A percentile compares a stretch with the other conserved stretches of the same genome.
Evolutionary conservation across 1,140 invertebrate genomes (phyloP).

Genomic region (Anastrepha ludens): DNA sequence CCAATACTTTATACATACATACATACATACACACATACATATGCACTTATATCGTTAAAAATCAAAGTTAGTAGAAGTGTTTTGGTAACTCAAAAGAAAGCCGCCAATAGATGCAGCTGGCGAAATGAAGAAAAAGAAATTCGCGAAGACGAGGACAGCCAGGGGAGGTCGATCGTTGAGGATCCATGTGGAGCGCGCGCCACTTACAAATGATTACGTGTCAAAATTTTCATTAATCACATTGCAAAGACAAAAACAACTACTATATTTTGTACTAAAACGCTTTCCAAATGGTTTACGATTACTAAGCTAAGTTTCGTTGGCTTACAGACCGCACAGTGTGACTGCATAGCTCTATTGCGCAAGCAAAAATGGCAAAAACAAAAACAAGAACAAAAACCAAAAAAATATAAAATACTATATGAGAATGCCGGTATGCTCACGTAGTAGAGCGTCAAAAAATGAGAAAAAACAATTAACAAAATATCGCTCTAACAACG

Average conservation of each 20-base stretch:
- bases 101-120: background rate
- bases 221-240: constrained; percentile 35
- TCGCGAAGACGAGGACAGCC: too few relatives aligned
- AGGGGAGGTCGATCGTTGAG: background rate
- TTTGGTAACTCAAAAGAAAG: background rate
- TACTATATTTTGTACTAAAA: background rate
- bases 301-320: too few relatives aligned
- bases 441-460: too few relatives aligned
- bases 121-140: too few relatives aligned
- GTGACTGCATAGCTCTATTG: background rate
- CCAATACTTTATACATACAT: background rate
- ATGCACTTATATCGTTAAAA: background rate
- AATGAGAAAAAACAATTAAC: too few relatives aligned
- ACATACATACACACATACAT: background rate
- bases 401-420: too few relatives aligned
- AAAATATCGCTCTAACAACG: too few relatives aligned
- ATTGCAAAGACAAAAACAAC: background rate
- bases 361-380: too few relatives aligned
- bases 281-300: background rate
- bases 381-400: too few relatives aligned
- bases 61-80: background rate
- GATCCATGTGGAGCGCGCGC: background rate
- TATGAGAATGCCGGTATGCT: too few relatives aligned
- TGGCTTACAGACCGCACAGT: background rate
- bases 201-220: constrained; percentile 37